Conservation (phyloP, 2,113 vertebrate species). For the Catharus fuscescens region DNA sequence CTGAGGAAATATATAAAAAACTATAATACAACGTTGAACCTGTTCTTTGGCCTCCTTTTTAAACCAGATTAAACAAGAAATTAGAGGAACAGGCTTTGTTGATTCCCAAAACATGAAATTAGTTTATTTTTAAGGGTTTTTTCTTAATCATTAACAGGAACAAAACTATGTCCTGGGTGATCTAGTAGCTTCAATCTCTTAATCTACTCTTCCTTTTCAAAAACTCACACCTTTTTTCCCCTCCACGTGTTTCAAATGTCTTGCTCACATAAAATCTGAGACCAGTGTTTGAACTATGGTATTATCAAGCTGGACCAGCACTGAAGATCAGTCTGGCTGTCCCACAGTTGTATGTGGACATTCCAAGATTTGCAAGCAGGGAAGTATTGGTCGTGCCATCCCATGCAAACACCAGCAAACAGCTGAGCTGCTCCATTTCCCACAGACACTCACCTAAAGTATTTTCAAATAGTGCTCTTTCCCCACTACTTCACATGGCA, state of each 20-base stretch:
- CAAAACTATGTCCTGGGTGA: not conserved
- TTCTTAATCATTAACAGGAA: not conserved
- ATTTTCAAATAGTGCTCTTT: not conserved
- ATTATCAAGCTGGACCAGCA: not conserved
- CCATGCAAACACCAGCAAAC: not conserved
- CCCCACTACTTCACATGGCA: not conserved
- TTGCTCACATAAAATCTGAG: not conserved
- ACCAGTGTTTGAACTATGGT: not conserved
- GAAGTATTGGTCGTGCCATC: not conserved
- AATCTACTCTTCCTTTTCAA: not conserved
- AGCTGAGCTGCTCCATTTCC: not conserved
- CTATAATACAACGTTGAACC: not conserved
- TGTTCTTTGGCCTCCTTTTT: not conserved
- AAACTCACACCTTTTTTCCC: accelerated
- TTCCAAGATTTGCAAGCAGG: not conserved
- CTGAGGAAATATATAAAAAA: not conserved
- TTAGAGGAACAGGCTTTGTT: not conserved
- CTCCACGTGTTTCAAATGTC: not conserved
- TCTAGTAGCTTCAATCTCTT: not conserved
- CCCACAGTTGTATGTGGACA: not conserved
- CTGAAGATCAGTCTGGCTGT: not conserved
- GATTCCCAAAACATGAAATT: not conserved
- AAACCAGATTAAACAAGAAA: not conserved
- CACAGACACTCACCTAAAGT: not conserved
- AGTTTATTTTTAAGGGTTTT: not conserved